Evolutionary conservation across 1,140 invertebrate genomes (phyloP).

Genomic region (Asobara japonica): DNA sequence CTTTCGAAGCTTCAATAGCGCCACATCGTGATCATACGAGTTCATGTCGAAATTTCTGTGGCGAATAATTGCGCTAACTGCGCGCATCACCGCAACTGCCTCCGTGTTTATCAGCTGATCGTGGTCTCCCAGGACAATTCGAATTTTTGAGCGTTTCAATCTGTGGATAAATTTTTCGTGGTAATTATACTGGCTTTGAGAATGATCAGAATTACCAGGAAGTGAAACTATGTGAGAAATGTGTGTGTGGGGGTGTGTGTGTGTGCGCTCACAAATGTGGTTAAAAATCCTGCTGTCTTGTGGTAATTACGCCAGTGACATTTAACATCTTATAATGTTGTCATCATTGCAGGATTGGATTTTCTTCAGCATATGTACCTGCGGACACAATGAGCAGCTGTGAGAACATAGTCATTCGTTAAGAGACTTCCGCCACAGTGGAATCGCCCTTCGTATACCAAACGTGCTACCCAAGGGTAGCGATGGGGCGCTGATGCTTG

Average conservation of each 20-base stretch:
- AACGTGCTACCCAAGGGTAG: slow-evolving; percentile 87
- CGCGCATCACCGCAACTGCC: slow-evolving; percentile 79
- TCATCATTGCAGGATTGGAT: background rate
- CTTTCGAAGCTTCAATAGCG: slow-evolving; percentile 79
- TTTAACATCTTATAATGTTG: background rate
- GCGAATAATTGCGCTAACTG: slow-evolving; percentile 79
- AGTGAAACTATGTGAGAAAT: too few relatives aligned
- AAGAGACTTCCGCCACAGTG: slow-evolving; percentile 90
- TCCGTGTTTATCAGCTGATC: slow-evolving; percentile 82
- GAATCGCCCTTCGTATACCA: slow-evolving; percentile 87
- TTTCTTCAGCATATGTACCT: slow-evolving; percentile 59
- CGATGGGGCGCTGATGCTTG: slow-evolving; percentile 80
- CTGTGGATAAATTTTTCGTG: slow-evolving; percentile 65
- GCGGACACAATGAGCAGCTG: slow-evolving; percentile 75
- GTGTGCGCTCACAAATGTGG: too few relatives aligned
- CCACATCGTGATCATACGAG: slow-evolving; percentile 89
- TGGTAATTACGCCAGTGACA: too few relatives aligned
- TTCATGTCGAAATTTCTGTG: slow-evolving; percentile 85
- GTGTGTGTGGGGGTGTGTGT: too few relatives aligned
- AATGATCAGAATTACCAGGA: too few relatives aligned
- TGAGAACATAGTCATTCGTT: slow-evolving; percentile 76
- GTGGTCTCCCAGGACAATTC: slow-evolving; percentile 82
- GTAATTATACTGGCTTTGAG: too few relatives aligned
- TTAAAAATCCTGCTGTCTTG: too few relatives aligned
- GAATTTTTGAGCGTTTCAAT: slow-evolving; percentile 79